Evolutionary conservation across 2,113 vertebrate species (phyloP).

Genomic region (Callipepla squamata): DNA sequence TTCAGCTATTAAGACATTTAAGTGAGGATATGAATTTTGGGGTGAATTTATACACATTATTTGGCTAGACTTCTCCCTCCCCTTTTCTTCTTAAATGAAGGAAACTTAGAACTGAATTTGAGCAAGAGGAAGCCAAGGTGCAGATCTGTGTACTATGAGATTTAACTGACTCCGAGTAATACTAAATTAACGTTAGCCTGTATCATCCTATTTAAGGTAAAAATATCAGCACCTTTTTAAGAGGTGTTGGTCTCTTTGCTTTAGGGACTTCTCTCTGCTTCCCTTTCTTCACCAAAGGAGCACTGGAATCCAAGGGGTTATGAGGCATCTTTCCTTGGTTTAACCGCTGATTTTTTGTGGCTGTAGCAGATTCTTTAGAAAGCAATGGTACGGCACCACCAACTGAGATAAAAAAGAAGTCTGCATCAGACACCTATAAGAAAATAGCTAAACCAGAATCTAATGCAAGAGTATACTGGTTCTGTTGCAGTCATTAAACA

Average conservation of each 20-base stretch:
- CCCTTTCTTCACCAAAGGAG: constrained; percentile 94
- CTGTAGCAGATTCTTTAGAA: constrained; percentile 80
- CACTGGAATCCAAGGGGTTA: constrained; percentile 95
- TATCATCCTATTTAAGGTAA: neutral
- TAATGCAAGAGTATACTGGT: neutral
- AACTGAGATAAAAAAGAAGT: constrained; percentile 76
- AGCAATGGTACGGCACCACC: constrained; percentile 87
- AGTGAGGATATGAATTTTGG: neutral
- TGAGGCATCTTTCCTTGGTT: constrained; percentile 86
- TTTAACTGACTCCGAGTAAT: neutral
- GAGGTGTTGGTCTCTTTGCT: constrained; percentile 92
- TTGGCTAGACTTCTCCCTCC: neutral
- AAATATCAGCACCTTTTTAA: constrained; percentile 85
- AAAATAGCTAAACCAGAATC: neutral
- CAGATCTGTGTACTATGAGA: neutral
- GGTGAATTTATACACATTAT: neutral
- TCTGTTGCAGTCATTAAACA: too few species aligned
- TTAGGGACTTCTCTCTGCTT: constrained; percentile 96
- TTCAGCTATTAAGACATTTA: neutral
- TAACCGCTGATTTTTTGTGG: constrained; percentile 79
- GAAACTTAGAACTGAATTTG: neutral
- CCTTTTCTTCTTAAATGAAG: neutral
- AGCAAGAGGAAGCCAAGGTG: neutral
- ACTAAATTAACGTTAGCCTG: neutral
- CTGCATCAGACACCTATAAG: neutral